Percentiles rank a stretch among this genome's conserved stretches.
Conservation (phyloP, 2,888 invertebrate genomes). For the Notodonta dromedarius region DNA sequence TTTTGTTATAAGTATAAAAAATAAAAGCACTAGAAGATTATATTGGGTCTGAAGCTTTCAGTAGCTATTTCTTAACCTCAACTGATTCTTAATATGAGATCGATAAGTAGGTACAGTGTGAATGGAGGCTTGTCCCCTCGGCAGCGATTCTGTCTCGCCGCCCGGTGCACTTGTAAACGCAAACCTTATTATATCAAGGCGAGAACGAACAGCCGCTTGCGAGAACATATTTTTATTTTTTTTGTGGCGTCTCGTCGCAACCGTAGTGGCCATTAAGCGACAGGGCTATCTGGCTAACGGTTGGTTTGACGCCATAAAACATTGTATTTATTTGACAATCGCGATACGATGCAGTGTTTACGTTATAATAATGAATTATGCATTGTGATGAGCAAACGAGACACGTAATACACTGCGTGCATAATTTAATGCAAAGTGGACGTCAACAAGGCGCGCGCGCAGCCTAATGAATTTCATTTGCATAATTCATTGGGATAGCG, state of each 20-base stretch:
- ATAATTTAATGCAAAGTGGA: conserved; percentile 5
- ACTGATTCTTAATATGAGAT: too few relatives aligned
- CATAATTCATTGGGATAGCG: background rate
- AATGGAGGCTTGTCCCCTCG: too few relatives aligned
- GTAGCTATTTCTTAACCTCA: too few relatives aligned
- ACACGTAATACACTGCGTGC: conserved; percentile 9
- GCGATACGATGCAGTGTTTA: conserved; percentile 28
- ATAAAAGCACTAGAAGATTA: too few relatives aligned
- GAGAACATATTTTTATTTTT: conserved; percentile 34
- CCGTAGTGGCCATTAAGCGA: conserved; percentile 72
- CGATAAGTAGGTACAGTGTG: too few relatives aligned
- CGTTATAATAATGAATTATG: conserved; percentile 33
- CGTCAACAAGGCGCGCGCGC: conserved; percentile 9
- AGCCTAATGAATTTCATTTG: conserved; percentile 1
- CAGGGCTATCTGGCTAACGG: conserved; percentile 70
- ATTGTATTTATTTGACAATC: conserved; percentile 49
- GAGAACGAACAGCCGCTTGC: too few relatives aligned
- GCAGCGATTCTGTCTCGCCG: too few relatives aligned
- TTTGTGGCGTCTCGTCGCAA: conserved; percentile 51
- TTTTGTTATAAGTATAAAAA: too few relatives aligned
- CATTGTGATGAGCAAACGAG: conserved; percentile 22
- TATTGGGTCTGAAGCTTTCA: too few relatives aligned
- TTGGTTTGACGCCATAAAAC: conserved; percentile 68
- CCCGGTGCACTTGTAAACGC: too few relatives aligned
- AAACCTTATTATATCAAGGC: too few relatives aligned